Evolutionary conservation across 1,140 invertebrate genomes (phyloP).

Genomic region (Nephotettix cincticeps): DNA sequence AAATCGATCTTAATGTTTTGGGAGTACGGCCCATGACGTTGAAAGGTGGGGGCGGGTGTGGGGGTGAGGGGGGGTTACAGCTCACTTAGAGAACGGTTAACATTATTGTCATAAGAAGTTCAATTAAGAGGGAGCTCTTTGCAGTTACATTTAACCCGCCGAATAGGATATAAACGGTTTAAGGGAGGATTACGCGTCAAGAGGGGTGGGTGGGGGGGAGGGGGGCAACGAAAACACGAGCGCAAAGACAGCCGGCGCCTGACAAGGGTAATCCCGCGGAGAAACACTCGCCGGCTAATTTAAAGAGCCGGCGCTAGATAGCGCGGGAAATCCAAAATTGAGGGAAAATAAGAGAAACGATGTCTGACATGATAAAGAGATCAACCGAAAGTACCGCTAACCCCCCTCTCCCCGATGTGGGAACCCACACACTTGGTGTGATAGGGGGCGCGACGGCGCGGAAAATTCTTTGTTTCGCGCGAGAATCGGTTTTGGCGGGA

Average conservation of each 20-base stretch:
- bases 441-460: not conserved
- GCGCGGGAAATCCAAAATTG: not conserved
- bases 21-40: no score
- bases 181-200: not conserved
- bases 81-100: not conserved
- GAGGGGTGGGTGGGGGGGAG: slow-evolving; percentile 1
- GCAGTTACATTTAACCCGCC: slow-evolving; percentile 10
- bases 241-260: not conserved
- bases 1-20: no score
- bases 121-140: slow-evolving; percentile 7
- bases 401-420: not conserved
- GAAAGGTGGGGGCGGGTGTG: no score
- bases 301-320: not conserved
- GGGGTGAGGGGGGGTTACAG: no score
- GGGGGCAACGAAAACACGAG: slow-evolving; percentile 19
- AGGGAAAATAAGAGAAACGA: not conserved
- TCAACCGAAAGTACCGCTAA: slow-evolving; percentile 9
- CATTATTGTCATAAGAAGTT: slow-evolving; percentile 15
- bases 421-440: not conserved
- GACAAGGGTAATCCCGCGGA: not conserved
- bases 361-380: slow-evolving; percentile 19
- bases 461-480: slow-evolving; percentile 15
- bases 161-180: not conserved
- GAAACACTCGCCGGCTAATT: not conserved
- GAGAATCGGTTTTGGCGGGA: not conserved